A percentile compares a stretch with the other conserved stretches of the same genome.
phyloP scores from a whole-genome alignment of 2,113 vertebrate species.

The Rhagologus leucostigma region DNA sequence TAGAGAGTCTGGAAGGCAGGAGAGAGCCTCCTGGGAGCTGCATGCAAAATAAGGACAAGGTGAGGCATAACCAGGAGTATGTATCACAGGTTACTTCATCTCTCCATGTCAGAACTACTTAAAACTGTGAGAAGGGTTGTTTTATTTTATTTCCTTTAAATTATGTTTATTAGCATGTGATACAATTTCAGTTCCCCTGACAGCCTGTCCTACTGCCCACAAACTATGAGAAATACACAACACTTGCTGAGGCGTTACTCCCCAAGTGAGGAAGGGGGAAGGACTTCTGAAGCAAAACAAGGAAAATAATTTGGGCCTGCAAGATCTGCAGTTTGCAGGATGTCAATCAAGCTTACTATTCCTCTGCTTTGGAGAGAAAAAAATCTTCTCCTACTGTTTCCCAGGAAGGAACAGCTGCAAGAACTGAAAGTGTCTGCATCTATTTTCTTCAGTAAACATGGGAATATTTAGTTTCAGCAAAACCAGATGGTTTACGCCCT shows the following conservation, averaged over 20 bases:
- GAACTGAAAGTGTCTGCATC: constrained; percentile 19
- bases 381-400: not conserved
- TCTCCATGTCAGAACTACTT: not conserved
- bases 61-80: not conserved
- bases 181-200: not conserved
- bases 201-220: not conserved
- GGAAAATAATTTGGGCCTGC: constrained; percentile 3
- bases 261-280: not conserved
- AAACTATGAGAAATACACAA: not conserved
- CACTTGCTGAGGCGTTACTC: not conserved
- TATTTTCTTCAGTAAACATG: constrained; percentile 31
- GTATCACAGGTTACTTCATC: not conserved
- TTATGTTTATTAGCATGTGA: not conserved
- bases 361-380: not conserved
- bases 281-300: constrained; percentile 9
- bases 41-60: not conserved
- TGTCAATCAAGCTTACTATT: constrained; percentile 7
- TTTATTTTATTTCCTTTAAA: not conserved
- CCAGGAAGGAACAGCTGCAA: constrained; percentile 32
- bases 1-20: not conserved
- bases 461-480: constrained; percentile 49
- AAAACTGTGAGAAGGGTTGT: not conserved
- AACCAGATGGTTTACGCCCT: constrained; percentile 16
- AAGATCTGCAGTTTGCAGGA: not conserved
- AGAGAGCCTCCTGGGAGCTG: not conserved